Evolutionary conservation across 2,888 invertebrate species (phyloP), one percentile per base, ranked within the genome.

Genomic region (Sisyra terminalis): DNA sequence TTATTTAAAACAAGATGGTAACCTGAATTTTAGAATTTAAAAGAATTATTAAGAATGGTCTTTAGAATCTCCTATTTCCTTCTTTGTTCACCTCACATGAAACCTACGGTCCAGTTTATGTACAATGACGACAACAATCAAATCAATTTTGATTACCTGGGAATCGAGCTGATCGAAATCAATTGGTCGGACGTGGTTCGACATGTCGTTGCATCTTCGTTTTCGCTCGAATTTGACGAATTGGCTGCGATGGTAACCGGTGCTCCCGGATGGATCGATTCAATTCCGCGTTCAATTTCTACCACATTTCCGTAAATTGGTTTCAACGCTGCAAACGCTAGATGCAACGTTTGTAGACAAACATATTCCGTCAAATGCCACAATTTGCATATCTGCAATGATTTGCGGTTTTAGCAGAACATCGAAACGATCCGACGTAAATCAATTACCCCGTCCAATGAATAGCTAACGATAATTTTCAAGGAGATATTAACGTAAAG

Each of bases 311-410:
- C 75, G 11, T 70, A 57, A 2, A 71, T 64, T 2, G 66, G 66
- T 24, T 24, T 24, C 36, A 73, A 63, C 17, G 70, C 68, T 0
- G 74, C 73, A 47, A 71, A 75, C 45, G 65, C 63, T 11, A 75
- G 57, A 45, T 65, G 64, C 13, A 75, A 51, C 1, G 66, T 69
- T 54, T 75, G 74, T 3, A 73, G 56, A 37, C 73, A 64, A 43
- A 61, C 65, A 44, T 72, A 68, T 46, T 72, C 70, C 47, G 67
- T 67, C 31, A 75, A 52, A 49, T 73, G 69, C 74, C 75, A 76
- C 18, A 75, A 60, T 52, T 73, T 69, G 9, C 76, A 49, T 15
- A 63, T 60, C 75, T 75, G 55, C 7, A 55, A 54, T 35, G 45
- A 16, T 14, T 14, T 43, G 47, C 18, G 44, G 30, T 30, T 34